Conservation (phyloP, 2,888 invertebrate genomes). For the Nephrotoma flavescens region DNA sequence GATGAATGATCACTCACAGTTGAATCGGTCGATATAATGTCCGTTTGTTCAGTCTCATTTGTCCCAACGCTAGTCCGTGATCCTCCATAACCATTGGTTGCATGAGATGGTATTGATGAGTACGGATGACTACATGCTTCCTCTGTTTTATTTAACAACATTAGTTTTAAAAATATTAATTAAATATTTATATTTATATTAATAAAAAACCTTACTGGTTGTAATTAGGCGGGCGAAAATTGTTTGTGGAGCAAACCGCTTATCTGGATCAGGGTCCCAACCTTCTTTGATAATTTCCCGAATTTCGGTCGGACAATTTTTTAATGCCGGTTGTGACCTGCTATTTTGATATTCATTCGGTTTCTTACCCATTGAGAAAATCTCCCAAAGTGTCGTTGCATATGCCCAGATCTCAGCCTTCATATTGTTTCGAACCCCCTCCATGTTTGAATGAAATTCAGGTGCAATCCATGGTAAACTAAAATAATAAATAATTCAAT, state of each 20-base stretch:
- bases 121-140: constrained; percentile 2
- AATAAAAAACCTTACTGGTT: neutral
- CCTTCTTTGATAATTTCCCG: constrained; percentile 65
- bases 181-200: no score
- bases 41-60: constrained; percentile 3
- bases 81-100: neutral
- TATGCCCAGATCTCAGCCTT: constrained; percentile 83
- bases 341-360: constrained; percentile 38
- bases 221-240: constrained; percentile 42
- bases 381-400: constrained; percentile 85
- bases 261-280: constrained; percentile 59
- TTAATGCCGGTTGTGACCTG: constrained; percentile 48
- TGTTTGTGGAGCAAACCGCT: constrained; percentile 63
- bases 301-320: constrained; percentile 57
- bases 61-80: neutral
- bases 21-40: constrained; percentile 5
- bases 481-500: constrained; percentile 12
- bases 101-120: neutral
- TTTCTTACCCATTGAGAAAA: constrained; percentile 63
- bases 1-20: constrained; percentile 5
- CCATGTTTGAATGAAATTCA: constrained; percentile 59
- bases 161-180: neutral
- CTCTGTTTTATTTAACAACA: neutral
- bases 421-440: constrained; percentile 46
- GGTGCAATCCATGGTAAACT: constrained; percentile 85